Evolutionary conservation across 1,140 invertebrate genomes (phyloP).

Genomic region (Rhopalosiphum padi): DNA sequence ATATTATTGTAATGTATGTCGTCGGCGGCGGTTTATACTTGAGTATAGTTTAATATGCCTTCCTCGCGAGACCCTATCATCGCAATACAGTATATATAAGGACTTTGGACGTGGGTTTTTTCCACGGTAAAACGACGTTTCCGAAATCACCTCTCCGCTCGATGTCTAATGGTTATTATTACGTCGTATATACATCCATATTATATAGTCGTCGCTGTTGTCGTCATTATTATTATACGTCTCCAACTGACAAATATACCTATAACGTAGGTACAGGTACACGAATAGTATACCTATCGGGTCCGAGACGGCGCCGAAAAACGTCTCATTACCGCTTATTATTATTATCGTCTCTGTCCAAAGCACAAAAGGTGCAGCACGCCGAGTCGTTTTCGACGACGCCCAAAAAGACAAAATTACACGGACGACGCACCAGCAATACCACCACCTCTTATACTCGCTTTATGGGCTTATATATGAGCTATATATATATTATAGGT

Average conservation of each 20-base stretch:
- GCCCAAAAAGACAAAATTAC: constrained; percentile 36
- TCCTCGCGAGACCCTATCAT: not conserved
- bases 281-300: not conserved
- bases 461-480: not conserved
- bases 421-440: not conserved
- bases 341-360: not conserved
- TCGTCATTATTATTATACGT: not conserved
- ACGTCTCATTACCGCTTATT: constrained; percentile 43
- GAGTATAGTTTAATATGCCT: not conserved
- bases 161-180: not conserved
- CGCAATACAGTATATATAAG: not conserved
- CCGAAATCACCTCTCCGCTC: not conserved
- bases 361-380: constrained; percentile 32
- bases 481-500: not conserved
- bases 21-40: not conserved
- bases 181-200: not conserved
- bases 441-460: not conserved
- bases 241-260: not conserved
- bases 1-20: not conserved
- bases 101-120: not conserved
- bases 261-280: not conserved
- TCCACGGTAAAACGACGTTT: not conserved
- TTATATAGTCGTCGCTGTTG: not conserved
- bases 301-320: constrained; percentile 30
- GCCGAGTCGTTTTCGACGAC: not conserved